Conservation (phyloP, 2,797 vertebrate genomes). For the Eulemur albifrons region DNA sequence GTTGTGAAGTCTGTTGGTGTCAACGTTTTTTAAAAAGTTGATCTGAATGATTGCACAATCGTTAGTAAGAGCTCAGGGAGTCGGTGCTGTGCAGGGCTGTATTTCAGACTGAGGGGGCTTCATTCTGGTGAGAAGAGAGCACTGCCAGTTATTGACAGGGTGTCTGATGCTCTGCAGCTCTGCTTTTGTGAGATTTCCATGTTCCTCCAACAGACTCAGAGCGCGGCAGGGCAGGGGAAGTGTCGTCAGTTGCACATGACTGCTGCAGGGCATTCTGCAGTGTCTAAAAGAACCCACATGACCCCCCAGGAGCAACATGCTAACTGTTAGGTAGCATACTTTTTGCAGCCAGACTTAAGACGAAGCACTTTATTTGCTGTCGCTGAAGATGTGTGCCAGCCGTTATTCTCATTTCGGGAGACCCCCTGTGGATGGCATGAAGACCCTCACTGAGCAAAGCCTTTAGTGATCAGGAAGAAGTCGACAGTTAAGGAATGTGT, state of each 20-base stretch:
- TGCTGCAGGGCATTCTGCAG: background rate
- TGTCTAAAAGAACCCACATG: background rate
- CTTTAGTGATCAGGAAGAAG: constrained; percentile 74
- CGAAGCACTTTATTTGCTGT: too few relatives aligned
- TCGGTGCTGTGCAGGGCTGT: background rate
- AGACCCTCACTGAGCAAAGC: constrained; percentile 79
- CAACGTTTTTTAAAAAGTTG: constrained; percentile 66
- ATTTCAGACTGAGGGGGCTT: background rate
- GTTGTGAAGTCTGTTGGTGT: constrained; percentile 73
- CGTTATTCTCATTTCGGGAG: constrained; percentile 78
- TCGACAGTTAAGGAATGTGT: constrained; percentile 72
- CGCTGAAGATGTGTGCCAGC: constrained; percentile 76
- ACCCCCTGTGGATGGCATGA: constrained; percentile 77
- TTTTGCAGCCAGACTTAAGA: background rate
- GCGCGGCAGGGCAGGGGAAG: background rate
- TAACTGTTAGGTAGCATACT: background rate
- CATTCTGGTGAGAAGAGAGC: background rate
- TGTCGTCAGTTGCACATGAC: background rate
- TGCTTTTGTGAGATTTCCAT: background rate
- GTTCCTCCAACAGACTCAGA: background rate
- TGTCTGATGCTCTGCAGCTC: background rate
- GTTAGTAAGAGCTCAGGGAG: constrained; percentile 65
- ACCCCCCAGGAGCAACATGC: fast-evolving
- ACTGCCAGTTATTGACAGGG: background rate
- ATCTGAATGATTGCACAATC: constrained; percentile 67